Conservation (phyloP, 2,113 vertebrate species). For the Pampusana beccarii region DNA sequence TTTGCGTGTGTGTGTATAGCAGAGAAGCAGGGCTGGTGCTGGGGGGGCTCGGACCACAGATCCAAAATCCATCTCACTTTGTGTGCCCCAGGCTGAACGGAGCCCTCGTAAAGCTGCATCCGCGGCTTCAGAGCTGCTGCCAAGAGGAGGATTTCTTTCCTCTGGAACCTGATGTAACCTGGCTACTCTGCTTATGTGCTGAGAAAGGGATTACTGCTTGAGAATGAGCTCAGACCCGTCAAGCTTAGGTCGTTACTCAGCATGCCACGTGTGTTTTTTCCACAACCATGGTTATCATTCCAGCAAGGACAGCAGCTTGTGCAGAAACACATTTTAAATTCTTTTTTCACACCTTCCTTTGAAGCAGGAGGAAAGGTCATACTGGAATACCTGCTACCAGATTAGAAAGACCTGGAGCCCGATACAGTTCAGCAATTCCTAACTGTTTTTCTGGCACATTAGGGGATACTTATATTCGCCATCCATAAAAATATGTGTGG, state of each 20-base stretch:
- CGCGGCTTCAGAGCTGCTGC: neutral
- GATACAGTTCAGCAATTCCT: neutral
- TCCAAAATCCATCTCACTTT: fast-evolving
- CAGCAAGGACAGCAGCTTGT: neutral
- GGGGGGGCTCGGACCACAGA: too few species aligned
- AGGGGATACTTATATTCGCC: neutral
- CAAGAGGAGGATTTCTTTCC: neutral
- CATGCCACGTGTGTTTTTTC: neutral
- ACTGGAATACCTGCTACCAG: neutral
- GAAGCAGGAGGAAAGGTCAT: neutral
- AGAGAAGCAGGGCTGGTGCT: neutral
- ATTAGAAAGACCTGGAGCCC: neutral
- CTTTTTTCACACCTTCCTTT: neutral
- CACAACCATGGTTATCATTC: neutral
- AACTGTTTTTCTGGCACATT: neutral
- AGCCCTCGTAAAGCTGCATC: neutral
- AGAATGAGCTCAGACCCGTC: neutral
- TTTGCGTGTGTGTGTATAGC: fast-evolving
- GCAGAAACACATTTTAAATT: neutral
- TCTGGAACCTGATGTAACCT: neutral
- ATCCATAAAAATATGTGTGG: neutral
- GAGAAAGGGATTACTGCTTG: neutral
- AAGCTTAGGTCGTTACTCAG: neutral
- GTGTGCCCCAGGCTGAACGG: neutral
- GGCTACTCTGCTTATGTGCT: neutral